Evolutionary conservation across 2,888 invertebrate genomes (phyloP).

Genomic region (Drosophila percnosoma): DNA sequence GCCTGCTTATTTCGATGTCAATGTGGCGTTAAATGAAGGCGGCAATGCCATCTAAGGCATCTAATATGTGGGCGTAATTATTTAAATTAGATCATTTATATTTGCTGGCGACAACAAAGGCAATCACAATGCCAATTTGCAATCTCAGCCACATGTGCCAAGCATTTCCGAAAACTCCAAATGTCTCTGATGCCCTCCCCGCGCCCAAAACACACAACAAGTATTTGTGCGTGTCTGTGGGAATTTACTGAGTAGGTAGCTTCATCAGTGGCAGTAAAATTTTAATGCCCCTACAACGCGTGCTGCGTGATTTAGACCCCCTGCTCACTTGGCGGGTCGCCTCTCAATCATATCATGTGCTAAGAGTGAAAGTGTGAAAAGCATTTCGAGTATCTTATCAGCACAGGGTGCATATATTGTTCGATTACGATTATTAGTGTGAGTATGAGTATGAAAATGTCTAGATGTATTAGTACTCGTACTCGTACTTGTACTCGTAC

Average conservation of each 20-base stretch:
- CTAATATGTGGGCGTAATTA: conserved; percentile 73
- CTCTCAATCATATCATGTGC: conserved; percentile 17
- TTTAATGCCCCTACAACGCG: conserved; percentile 65
- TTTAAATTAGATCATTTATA: conserved; percentile 82
- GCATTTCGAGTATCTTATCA: conserved; percentile 69
- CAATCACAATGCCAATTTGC: conserved; percentile 68
- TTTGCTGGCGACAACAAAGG: conserved; percentile 62
- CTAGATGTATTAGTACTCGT: background rate
- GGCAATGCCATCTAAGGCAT: conserved; percentile 50
- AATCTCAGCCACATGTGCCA: conserved; percentile 64
- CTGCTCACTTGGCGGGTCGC: background rate
- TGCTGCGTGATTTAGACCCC: conserved; percentile 57
- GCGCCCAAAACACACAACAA: background rate
- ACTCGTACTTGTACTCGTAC: background rate
- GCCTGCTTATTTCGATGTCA: conserved; percentile 36
- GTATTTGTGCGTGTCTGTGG: conserved; percentile 4
- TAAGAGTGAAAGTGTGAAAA: conserved; percentile 67
- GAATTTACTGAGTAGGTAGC: conserved; percentile 44
- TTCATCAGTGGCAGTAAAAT: conserved; percentile 60
- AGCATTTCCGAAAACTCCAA: conserved; percentile 35
- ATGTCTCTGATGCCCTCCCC: background rate
- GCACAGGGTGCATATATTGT: conserved; percentile 40
- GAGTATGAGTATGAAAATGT: conserved; percentile 6
- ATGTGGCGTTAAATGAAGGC: conserved; percentile 62
- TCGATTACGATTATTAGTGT: conserved; percentile 33